Base-by-base conservation (phyloP, 1,140 invertebrate species). In the Antheraea pernyi region DNA sequence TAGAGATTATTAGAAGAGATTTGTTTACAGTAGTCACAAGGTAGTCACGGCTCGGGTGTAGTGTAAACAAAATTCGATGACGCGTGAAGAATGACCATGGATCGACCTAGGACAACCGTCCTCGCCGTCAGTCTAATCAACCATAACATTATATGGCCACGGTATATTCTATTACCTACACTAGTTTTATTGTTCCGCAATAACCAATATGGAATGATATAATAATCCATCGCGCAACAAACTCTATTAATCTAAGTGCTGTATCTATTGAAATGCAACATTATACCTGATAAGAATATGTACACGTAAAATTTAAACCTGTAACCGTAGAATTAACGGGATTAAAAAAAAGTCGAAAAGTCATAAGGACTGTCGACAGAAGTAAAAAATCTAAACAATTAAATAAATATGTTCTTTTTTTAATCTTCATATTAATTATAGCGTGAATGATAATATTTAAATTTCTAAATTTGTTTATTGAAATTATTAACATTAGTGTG, bases 81-180 rank as follows among this genome's bases (percentile, higher is more conserved):
- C 77, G 84, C 84, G 77, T 86, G 78, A 84, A 77, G 78, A 73
- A 68, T 76, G 84, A 75, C 85, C 86, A 76, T 86, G 84, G 78
- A 75, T 76, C 73, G 81, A 83, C 84, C 83, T 83, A 83, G 79
- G 81, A 68, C 80, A 72, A 73, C 58, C 81, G 82, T 85, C 85
- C 85, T 86, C 85, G 83, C 68, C 68, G 71, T 46, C 68, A 65
- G 74, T 78, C 83, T 82, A 80, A 60, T 78, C 76, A 79, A 86
- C 85, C 86, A 82, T 83, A 83, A 83, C 84, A 76, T 78, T 69
- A 73, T 6, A 48, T 48, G 7, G 46, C 11, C 46, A 5, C 16
- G 13, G 46, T 53, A 53, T 53, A 53, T 53, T 53, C 46, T 11
- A n/a, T 53, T 53, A 53, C 46, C 11, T 16, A 53, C 46, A 53